Base-by-base conservation (phyloP, 2,113 vertebrate genomes). In the Corvus cornix region DNA sequence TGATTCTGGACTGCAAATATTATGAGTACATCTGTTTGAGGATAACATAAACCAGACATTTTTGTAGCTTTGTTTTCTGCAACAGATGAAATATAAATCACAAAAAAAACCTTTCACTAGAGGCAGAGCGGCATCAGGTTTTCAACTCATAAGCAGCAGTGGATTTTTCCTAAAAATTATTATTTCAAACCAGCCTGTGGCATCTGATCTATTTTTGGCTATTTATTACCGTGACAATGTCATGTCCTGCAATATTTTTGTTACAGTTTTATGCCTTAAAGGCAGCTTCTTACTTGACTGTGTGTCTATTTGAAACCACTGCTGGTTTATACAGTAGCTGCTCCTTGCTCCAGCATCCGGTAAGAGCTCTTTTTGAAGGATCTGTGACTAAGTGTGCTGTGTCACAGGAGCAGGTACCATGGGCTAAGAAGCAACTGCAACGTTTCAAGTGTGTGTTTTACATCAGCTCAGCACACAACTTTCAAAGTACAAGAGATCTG, bases 401-500 rank as follows among this genome's bases (percentile, higher is more conserved):
- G 63, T n/a, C 76, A 24, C 13, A 41, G 46, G 35, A 43, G 24
- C 10, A 39, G 33, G 48, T 20, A 68, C 16, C 33, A 22, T 0
- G 3, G 51, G 14, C 43, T 4, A 6, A 30, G 55, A 35, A 44
- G 28, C 4, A 28, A 26, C 60, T 22, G 18, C 23, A 39, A 11
- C 0, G 1, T n/a, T 20, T 49, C 35, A 17, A 41, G 56, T 0
- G 1, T 1, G 4, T 18, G 8, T 35, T 66, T 55, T 16, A 24
- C 41, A 55, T 27, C 66, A 68, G 48, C 81, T 59, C 77, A 70
- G 80, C 60, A 37, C 20, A 22, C 21, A 22, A 2, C 23, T 35
- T 39, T 1, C 20, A 33, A 75, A 48, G 16, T 18, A 48, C 28
- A 68, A 7, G 33, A 60, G 23, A 43, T 23, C n/a, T 48, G 26